phyloP scores from a whole-genome alignment of 2,888 invertebrate genomes.

The Drosophila affinis region DNA sequence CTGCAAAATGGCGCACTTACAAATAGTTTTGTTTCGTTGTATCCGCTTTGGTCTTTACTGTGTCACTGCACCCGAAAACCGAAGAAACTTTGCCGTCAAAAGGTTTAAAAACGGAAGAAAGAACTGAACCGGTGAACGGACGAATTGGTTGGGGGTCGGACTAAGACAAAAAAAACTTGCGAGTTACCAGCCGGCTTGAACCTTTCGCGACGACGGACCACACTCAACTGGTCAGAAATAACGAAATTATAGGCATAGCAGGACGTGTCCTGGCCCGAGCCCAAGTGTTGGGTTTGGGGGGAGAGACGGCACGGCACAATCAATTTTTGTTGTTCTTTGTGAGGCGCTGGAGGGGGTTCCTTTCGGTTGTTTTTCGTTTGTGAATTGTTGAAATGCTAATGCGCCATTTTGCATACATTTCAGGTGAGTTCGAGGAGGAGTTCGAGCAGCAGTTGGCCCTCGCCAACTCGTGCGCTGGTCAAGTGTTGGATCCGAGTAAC shows the following conservation, averaged over 20 bases:
- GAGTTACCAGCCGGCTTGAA: slow-evolving; percentile 36
- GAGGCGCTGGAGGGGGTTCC: slow-evolving; percentile 5
- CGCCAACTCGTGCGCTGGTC: slow-evolving; percentile 36
- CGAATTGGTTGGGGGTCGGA: background rate
- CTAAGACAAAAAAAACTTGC: background rate
- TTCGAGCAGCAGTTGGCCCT: slow-evolving; percentile 20
- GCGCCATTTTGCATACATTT: slow-evolving; percentile 78
- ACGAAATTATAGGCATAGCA: slow-evolving; percentile 61
- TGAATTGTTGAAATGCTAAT: slow-evolving; percentile 76
- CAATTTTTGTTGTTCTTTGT: slow-evolving; percentile 55
- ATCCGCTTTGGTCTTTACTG: slow-evolving; percentile 31
- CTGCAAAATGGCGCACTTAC: slow-evolving; percentile 67
- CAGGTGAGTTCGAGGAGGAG: slow-evolving; percentile 4
- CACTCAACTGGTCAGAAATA: slow-evolving; percentile 69
- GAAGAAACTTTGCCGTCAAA: slow-evolving; percentile 31
- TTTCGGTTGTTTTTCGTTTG: slow-evolving; percentile 29
- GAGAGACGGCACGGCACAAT: slow-evolving; percentile 54
- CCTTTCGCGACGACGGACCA: slow-evolving; percentile 69
- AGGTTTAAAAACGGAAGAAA: background rate
- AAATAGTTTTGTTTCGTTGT: slow-evolving; percentile 43
- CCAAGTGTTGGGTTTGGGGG: slow-evolving; percentile 31
- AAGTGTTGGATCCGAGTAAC: slow-evolving; percentile 37
- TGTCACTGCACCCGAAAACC: slow-evolving; percentile 6
- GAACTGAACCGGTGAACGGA: slow-evolving; percentile 7
- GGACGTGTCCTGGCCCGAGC: slow-evolving; percentile 22